Percentiles rank a stretch among this genome's conserved stretches.
phyloP scores from a whole-genome alignment of 2,113 vertebrate species.

The Platichthys stellatus region DNA sequence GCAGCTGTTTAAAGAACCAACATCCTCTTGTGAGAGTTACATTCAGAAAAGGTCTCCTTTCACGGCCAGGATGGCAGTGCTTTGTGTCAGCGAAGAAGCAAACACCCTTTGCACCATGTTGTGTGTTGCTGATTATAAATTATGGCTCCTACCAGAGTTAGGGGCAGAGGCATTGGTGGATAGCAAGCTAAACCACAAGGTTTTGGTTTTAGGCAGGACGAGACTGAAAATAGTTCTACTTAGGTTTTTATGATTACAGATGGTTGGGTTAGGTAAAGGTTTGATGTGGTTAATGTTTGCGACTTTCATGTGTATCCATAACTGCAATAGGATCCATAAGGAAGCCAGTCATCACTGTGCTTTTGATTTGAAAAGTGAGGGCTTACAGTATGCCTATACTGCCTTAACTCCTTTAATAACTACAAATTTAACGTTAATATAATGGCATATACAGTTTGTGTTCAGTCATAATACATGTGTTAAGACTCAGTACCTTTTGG shows the following conservation, averaged over 20 bases:
- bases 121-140: constrained; percentile 21
- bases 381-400: neutral
- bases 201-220: constrained; percentile 19
- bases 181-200: constrained; percentile 26
- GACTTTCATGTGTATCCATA: constrained; percentile 1
- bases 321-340: neutral
- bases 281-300: constrained; percentile 16
- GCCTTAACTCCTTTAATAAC: too few species aligned
- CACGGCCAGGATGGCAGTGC: neutral
- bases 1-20: constrained; percentile 22
- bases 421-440: too few species aligned
- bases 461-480: too few species aligned
- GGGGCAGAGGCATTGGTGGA: constrained; percentile 14
- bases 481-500: too few species aligned
- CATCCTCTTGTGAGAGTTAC: neutral
- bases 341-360: constrained; percentile 1
- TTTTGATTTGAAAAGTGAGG: neutral
- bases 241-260: constrained; percentile 41
- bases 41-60: constrained; percentile 11
- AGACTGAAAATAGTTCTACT: constrained; percentile 35
- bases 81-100: neutral
- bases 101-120: constrained; percentile 11
- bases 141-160: constrained; percentile 18
- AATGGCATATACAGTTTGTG: too few species aligned
- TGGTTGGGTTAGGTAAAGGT: constrained; percentile 25